These are phyloP conservation scores for Dolomedes plantarius DNA, from an alignment of 2,888 invertebrate genomes.

Conservation along the genomic window DNA sequence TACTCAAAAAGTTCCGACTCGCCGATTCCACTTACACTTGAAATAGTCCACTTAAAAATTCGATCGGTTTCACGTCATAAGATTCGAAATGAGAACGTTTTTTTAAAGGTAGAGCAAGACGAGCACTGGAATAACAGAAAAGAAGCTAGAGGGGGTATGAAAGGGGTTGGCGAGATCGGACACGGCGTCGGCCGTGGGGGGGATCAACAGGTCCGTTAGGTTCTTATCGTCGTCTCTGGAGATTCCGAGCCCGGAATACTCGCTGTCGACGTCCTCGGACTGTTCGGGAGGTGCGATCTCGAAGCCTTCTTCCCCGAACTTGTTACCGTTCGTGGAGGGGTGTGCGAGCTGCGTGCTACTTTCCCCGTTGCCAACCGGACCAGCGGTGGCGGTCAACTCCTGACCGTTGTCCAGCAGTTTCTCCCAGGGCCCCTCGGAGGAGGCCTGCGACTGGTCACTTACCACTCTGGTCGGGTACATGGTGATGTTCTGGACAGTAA, in stretches of 20 bases:
- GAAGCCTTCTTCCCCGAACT: slow-evolving; percentile 22
- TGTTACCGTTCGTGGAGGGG: slow-evolving; percentile 21
- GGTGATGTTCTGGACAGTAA: slow-evolving; percentile 63
- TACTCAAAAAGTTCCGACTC: too few relatives aligned
- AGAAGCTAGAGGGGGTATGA: too few relatives aligned
- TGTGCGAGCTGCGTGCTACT: slow-evolving; percentile 26
- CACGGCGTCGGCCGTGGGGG: slow-evolving; percentile 50
- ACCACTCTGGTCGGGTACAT: slow-evolving; percentile 69
- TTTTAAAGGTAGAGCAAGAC: too few relatives aligned
- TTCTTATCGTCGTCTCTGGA: slow-evolving; percentile 49
- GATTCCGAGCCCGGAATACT: slow-evolving; percentile 41
- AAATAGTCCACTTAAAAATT: too few relatives aligned
- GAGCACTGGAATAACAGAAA: too few relatives aligned
- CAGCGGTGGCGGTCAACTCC: slow-evolving; percentile 21
- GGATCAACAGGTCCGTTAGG: slow-evolving; percentile 41
- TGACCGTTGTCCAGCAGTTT: slow-evolving; percentile 49
- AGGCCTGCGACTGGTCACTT: slow-evolving; percentile 67
- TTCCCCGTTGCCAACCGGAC: slow-evolving; percentile 27
- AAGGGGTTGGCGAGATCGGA: slow-evolving; percentile 7
- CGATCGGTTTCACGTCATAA: too few relatives aligned
- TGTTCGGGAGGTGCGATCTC: not conserved
- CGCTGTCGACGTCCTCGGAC: slow-evolving; percentile 28
- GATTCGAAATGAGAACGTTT: too few relatives aligned
- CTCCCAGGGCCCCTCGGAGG: slow-evolving; percentile 60
- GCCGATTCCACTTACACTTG: too few relatives aligned